These are phyloP conservation scores for Sylvietta virens DNA, from an alignment of 2,113 vertebrate genomes.

Conservation along the genomic window DNA sequence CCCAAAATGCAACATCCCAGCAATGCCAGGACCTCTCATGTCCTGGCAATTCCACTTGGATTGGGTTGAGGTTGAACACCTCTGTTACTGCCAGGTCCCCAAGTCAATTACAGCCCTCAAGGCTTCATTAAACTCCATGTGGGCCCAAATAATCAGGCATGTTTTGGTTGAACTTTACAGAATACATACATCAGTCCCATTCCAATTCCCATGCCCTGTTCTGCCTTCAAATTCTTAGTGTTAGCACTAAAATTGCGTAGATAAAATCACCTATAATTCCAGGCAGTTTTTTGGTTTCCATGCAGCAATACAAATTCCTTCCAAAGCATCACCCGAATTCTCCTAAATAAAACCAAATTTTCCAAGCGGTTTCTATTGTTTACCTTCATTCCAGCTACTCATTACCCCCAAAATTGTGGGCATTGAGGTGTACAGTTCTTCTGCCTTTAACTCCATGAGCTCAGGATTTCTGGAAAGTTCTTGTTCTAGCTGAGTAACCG, in stretches of 20 bases:
- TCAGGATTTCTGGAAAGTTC: background rate
- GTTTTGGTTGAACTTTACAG: background rate
- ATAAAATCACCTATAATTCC: background rate
- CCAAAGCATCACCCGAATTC: background rate
- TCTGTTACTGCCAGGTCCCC: background rate
- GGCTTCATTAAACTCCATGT: background rate
- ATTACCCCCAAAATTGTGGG: slow-evolving; percentile 78
- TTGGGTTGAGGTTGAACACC: background rate
- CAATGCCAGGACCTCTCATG: background rate
- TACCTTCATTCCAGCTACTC: slow-evolving; percentile 82
- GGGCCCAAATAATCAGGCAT: background rate
- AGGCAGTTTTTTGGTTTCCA: background rate
- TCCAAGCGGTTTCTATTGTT: background rate
- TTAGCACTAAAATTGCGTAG: rapidly evolving
- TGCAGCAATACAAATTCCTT: background rate
- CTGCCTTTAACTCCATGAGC: slow-evolving; percentile 75
- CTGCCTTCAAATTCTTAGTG: background rate
- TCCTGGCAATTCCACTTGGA: background rate
- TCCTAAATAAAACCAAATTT: background rate
- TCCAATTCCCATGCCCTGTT: background rate
- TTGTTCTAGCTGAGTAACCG: slow-evolving; percentile 31
- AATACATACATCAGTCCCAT: background rate
- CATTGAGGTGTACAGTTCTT: slow-evolving; percentile 78
- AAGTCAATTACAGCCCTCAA: background rate
- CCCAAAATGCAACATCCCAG: background rate